Conservation (phyloP, 2,113 vertebrate species). For the Ophiodon elongatus region DNA sequence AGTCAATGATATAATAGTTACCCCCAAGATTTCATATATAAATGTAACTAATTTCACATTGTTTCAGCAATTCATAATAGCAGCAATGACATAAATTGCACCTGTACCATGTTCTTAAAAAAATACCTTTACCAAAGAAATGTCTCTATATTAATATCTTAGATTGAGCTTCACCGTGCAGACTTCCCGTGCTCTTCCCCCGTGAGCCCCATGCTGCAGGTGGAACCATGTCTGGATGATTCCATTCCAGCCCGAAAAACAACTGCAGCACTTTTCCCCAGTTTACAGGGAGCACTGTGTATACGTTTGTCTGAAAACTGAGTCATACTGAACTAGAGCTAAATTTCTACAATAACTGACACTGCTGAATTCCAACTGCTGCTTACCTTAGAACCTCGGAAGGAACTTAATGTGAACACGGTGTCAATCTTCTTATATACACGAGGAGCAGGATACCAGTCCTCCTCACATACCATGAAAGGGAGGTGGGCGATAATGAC, state of each 20-base stretch:
- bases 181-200: background rate
- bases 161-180: background rate
- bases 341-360: background rate
- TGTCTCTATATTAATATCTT: background rate
- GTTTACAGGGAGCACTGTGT: background rate
- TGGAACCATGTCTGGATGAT: background rate
- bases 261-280: background rate
- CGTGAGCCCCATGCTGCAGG: background rate
- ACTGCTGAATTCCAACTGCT: background rate
- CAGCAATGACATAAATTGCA: background rate
- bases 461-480: background rate
- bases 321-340: background rate
- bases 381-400: conserved; percentile 27
- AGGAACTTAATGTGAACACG: background rate
- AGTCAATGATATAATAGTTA: background rate
- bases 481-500: background rate
- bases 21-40: background rate
- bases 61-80: background rate
- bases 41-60: background rate
- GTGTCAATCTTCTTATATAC: conserved; percentile 36
- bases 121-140: background rate
- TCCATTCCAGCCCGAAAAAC: background rate
- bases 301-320: background rate
- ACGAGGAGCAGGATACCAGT: background rate
- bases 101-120: background rate